Conservation (phyloP, 2,113 vertebrate genomes). For the Pampusana beccarii region DNA sequence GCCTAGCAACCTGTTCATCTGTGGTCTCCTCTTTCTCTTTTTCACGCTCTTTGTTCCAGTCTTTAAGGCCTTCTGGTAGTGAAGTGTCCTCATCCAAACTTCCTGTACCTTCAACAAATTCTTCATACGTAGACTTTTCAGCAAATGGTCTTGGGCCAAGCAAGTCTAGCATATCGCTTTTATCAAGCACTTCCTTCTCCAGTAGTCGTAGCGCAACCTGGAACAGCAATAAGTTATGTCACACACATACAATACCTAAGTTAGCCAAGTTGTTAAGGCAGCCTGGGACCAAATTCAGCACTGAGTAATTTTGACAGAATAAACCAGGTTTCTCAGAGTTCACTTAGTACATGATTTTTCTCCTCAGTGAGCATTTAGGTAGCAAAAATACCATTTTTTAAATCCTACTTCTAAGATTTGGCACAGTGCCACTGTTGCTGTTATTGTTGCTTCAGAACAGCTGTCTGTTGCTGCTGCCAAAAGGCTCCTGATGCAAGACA, state of each 20-base stretch:
- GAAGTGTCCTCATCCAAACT: constrained; percentile 93
- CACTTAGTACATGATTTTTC: background rate
- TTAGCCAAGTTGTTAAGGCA: background rate
- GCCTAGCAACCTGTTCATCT: constrained; percentile 82
- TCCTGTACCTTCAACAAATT: constrained; percentile 96
- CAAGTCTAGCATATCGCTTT: constrained; percentile 93
- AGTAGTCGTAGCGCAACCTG: constrained; percentile 93
- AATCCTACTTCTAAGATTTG: background rate
- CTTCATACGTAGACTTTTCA: constrained; percentile 95
- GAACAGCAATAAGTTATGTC: background rate
- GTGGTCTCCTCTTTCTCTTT: constrained; percentile 81
- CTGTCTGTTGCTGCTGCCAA: fast-evolving
- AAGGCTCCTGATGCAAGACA: background rate
- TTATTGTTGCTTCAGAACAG: background rate
- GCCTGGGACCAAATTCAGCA: background rate
- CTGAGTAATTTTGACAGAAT: background rate
- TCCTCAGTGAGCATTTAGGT: no score
- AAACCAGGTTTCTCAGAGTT: background rate
- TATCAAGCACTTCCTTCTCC: constrained; percentile 95
- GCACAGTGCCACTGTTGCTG: background rate
- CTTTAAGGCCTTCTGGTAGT: constrained; percentile 92
- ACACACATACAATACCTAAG: background rate
- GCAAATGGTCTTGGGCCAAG: constrained; percentile 90
- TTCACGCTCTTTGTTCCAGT: constrained; percentile 93
- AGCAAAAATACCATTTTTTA: background rate